phyloP scores from a whole-genome alignment of 2,888 invertebrate species.

The Philereme vetulata region DNA sequence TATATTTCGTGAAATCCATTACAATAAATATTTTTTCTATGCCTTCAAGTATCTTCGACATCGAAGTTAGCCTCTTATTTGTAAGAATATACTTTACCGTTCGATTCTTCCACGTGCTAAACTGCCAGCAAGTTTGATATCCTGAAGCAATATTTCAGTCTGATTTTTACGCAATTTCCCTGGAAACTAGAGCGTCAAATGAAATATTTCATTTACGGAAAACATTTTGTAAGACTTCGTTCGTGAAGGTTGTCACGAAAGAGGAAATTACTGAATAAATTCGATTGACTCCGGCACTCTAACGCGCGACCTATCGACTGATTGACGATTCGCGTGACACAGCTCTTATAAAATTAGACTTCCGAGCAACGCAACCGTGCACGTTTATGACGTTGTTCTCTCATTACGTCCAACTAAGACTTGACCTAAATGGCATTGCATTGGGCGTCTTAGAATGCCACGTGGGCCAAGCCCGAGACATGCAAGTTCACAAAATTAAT shows the following conservation, averaged over 20 bases:
- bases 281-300: constrained; percentile 33
- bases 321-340: constrained; percentile 34
- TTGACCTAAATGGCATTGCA: too few relatives aligned
- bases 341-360: constrained; percentile 15
- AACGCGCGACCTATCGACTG: constrained; percentile 28
- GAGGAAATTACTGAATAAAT: constrained; percentile 36
- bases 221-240: constrained; percentile 27
- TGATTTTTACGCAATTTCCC: constrained; percentile 21
- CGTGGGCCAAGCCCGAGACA: too few relatives aligned
- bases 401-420: too few relatives aligned
- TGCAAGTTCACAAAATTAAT: too few relatives aligned
- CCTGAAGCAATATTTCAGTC: neutral
- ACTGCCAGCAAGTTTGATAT: neutral
- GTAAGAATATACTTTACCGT: too few relatives aligned
- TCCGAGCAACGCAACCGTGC: neutral
- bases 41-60: too few relatives aligned
- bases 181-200: constrained; percentile 22
- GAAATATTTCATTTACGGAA: constrained; percentile 26
- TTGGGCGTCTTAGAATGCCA: too few relatives aligned
- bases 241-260: constrained; percentile 32
- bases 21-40: too few relatives aligned
- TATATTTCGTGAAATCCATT: too few relatives aligned
- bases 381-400: too few relatives aligned
- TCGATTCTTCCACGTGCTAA: too few relatives aligned
- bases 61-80: too few relatives aligned